Base-by-base conservation (phyloP, 2,888 invertebrate genomes). In the Himalopsyche anomala region DNA sequence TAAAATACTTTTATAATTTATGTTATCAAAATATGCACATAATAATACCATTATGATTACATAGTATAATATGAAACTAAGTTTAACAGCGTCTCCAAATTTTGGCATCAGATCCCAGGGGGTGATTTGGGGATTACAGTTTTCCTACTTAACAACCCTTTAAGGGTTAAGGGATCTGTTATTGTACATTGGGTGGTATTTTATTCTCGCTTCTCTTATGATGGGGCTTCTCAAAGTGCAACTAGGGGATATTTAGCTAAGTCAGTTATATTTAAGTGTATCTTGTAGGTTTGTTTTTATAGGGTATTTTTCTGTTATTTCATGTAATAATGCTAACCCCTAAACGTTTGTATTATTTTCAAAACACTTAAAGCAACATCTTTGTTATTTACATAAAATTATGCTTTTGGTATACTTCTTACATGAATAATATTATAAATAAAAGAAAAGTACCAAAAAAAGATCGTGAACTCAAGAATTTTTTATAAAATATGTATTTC, bases 121-220 rank as follows among this genome's bases (percentile, higher is more conserved):
- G 62, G 62, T 62, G 62, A 62, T 62, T 62, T 62, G 9, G 62
- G 62, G 62, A 62, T 62, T 62, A 62, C 62, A 62, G 62, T 62
- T 62, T 62, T 62, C 62, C 62, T 62, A 62, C 62, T 62, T 62
- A 62, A 62, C 62, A 62, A 62, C 62, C 62, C 62, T 19, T 62
- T 62, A 62, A 62, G 19, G 62, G 62, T 62, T 62, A 62, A 28
- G 62, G 62, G 62, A 62, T 62, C 62, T 62, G 19, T 62, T 62
- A 62, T 62, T 62, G 62, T 62, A 62, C 62, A 19, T 62, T 62
- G 19, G 62, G 62, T 62, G 62, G 62, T 62, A 62, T 62, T 62
- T 62, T 62, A 62, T 62, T 62, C 62, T 62, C 19, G 19, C 62
- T 28, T 62, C 62, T 19, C 19, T 62, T 8, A 62, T 62, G 62